Evolutionary conservation across 2,113 vertebrate genomes (phyloP), one percentile per base, ranked within the genome.

Genomic region (Oncorhynchus keta): DNA sequence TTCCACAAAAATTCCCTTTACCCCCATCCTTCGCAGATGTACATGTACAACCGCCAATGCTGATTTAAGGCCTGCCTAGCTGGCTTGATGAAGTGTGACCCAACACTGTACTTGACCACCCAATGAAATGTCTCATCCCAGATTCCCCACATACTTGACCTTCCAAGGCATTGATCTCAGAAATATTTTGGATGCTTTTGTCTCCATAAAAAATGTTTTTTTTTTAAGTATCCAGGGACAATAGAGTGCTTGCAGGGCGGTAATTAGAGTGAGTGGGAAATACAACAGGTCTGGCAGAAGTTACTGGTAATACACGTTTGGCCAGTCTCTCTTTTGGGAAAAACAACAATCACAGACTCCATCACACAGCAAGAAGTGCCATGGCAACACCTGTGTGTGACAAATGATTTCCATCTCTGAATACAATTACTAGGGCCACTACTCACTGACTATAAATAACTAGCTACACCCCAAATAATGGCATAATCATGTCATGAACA

Each of bases 281-380:
- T 70, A 74, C 76, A 85, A 86, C 85, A 77, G 84, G 85, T 87
- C 82, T 79, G 72, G 76, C 84, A 51, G 14, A 83, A 61, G 77
- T 72, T 83, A 91, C 87, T 82, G 73, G 89, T 77, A 79, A 64
- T 79, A 86, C 93, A 87, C 14, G 93, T 92, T 92, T 91, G 88
- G 90, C 92, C 83, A 84, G 93, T 89, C 80, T 55, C 51, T 18
- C 51, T 18, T 3, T 73, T 72, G 78, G 78, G 77, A 16, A 45
- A 13, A 20, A 61, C 81, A 85, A 76, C 83, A 86, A 87, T 81
- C 77, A 22, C 12, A 69, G 68, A 7, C 80, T 81, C 70, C 26
- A 81, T 80, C 77, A 55, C 67, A 75, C 48, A 81, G 66, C 57
- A 81, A 66, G 74, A 78, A 84, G 77, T 79, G 78, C 66, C 59